These are phyloP conservation scores for Cephonodes hylas DNA, from an alignment of 2,888 invertebrate species.

Conservation along the genomic window DNA sequence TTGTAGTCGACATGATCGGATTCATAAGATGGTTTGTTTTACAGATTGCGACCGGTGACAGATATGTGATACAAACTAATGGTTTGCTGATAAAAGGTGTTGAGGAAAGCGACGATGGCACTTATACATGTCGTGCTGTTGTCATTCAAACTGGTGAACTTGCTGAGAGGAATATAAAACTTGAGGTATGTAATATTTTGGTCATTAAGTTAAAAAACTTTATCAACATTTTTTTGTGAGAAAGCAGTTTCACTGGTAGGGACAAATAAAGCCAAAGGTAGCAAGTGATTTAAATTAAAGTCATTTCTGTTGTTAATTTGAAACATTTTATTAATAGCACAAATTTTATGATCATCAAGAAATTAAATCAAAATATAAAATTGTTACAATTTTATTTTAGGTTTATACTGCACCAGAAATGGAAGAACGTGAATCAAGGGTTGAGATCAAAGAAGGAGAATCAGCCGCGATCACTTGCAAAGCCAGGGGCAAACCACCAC, in stretches of 20 bases:
- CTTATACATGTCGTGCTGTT: conserved; percentile 93
- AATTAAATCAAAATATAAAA: background rate
- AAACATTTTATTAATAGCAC: too few relatives aligned
- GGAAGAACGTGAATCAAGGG: conserved; percentile 79
- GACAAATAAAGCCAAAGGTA: too few relatives aligned
- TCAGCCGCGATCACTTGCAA: conserved; percentile 87
- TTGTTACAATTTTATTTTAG: conserved; percentile 49
- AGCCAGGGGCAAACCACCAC: conserved; percentile 92
- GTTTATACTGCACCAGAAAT: conserved; percentile 89
- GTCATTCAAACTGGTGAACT: conserved; percentile 91
- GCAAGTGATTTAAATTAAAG: too few relatives aligned
- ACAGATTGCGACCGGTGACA: conserved; percentile 85
- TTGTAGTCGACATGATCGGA: background rate
- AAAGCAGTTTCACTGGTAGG: too few relatives aligned
- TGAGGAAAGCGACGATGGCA: conserved; percentile 90
- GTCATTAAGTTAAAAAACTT: too few relatives aligned
- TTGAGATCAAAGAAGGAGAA: conserved; percentile 91
- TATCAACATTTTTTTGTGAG: too few relatives aligned
- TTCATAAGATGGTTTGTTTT: background rate
- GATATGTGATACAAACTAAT: conserved; percentile 87
- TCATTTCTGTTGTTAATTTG: too few relatives aligned
- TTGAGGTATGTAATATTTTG: conserved; percentile 83
- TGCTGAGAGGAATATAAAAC: conserved; percentile 87
- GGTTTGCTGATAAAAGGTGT: conserved; percentile 89
- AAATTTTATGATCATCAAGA: too few relatives aligned